Base-by-base conservation (phyloP, 2,888 invertebrate species). In the Hoplodrina blanda region DNA sequence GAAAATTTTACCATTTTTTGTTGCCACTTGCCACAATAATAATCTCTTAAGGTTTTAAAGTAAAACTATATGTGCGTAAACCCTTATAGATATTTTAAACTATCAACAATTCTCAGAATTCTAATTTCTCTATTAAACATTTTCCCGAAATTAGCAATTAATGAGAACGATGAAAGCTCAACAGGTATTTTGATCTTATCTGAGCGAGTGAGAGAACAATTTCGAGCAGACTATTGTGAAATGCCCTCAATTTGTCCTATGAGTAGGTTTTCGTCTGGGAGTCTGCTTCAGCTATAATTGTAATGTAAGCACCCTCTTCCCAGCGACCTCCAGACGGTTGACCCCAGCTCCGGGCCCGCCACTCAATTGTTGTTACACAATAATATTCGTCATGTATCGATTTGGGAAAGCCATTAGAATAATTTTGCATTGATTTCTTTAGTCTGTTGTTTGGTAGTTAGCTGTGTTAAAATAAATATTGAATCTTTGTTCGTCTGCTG, bases 301-400 rank as follows among this genome's bases (percentile, higher is more conserved):
- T 72, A 66, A 73, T 81, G 65, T 74, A 73, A 80, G 67, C 82
- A 80, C 85, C 86, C 83, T 88, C 85, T 89, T 87, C 87, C 88
- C 78, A 69, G 75, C 88, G 94, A 92, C 95, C 95, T 95, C 95
- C 85, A 95, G 95, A 95, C 95, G 80, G 84, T 88, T 83, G 91
- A 92, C 93, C 92, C 91, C 83, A 81, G 83, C 83, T 81, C 73
- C 81, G 80, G 76, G 59, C 76, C 60, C 64, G 77, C 49, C 77
- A 61, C 44, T 74, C 71, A 70, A 82, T 81, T 82, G 76, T 73
- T 77, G 62, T 78, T 82, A 84, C 79, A 80, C 76, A 76, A 81
- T 78, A 73, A 86, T 85, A 69, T 76, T 81, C 78, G 71, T 83
- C 83, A 80, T 70, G 64, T 82, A 87, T 85, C 75, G 84, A 79